Evolutionary conservation across 2,797 vertebrate genomes (phyloP).

Genomic region (Triplophysa bombifrons): DNA sequence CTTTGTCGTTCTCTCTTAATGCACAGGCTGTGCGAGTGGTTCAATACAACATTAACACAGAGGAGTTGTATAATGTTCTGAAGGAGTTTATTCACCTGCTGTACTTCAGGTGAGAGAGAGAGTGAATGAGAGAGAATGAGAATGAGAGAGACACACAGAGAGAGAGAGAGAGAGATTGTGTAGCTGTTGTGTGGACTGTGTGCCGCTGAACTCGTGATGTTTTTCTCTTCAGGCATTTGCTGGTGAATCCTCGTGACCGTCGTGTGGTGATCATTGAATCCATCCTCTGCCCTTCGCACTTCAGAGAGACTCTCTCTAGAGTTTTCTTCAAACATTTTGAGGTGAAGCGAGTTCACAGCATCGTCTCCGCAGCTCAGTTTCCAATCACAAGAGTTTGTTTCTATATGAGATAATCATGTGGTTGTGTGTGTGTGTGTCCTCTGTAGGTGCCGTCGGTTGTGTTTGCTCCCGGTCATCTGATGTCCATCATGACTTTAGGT

Average conservation of each 20-base stretch:
- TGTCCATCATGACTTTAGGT: conserved; percentile 96
- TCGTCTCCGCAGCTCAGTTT: not conserved
- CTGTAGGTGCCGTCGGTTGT: conserved; percentile 92
- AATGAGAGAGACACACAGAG: no score
- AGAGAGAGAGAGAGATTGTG: no score
- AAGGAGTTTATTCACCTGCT: conserved; percentile 98
- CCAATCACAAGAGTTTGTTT: no score
- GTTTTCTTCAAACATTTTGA: conserved; percentile 99
- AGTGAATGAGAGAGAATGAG: no score
- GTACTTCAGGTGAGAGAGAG: conserved; percentile 89
- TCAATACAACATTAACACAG: conserved; percentile 97
- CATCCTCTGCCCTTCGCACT: conserved; percentile 94
- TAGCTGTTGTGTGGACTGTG: no score
- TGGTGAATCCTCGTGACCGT: conserved; percentile 97
- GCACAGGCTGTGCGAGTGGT: conserved; percentile 88
- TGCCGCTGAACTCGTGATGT: not conserved
- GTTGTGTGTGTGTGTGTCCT: not conserved
- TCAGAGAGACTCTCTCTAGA: conserved; percentile 93
- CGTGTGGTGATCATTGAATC: conserved; percentile 97
- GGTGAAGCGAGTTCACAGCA: conserved; percentile 68
- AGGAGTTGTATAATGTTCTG: conserved; percentile 93
- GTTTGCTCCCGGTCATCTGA: conserved; percentile 94
- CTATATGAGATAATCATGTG: no score
- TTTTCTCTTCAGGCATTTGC: conserved; percentile 81
- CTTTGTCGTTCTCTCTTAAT: not conserved